A percentile compares a stretch with the other conserved stretches of the same genome.
phyloP scores from a whole-genome alignment of 1,140 invertebrate species.

The Drosophila seguyi region DNA sequence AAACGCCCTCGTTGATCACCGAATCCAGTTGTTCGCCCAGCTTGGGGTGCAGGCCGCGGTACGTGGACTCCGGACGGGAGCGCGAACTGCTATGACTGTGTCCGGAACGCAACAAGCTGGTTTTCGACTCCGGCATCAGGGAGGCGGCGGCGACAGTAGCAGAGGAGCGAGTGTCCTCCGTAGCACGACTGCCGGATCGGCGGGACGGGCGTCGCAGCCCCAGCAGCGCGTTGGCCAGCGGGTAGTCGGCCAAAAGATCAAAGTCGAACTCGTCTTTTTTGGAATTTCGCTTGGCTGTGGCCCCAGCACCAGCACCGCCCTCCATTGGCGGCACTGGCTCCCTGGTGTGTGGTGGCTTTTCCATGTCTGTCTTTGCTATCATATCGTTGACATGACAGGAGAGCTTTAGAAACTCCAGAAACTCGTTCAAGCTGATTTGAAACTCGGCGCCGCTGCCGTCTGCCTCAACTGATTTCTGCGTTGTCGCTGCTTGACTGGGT shows the following conservation, averaged over 20 bases:
- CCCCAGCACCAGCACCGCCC: slow-evolving; percentile 1
- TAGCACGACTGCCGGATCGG: slow-evolving; percentile 15
- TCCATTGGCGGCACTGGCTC: slow-evolving; percentile 68
- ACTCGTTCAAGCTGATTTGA: slow-evolving; percentile 82
- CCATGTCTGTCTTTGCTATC: slow-evolving; percentile 69
- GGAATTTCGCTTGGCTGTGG: slow-evolving; percentile 46
- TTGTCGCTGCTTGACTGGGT: slow-evolving; percentile 1
- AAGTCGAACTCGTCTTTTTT: slow-evolving; percentile 72
- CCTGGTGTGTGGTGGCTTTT: slow-evolving; percentile 53
- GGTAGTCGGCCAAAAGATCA: slow-evolving; percentile 67
- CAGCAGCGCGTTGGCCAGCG: slow-evolving; percentile 67
- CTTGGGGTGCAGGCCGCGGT: slow-evolving; percentile 71
- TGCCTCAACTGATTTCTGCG: slow-evolving; percentile 15
- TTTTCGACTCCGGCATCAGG: slow-evolving; percentile 31
- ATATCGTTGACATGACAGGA: slow-evolving; percentile 84
- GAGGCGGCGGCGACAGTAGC: background rate
- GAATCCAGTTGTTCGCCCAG: slow-evolving; percentile 84
- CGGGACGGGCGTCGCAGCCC: slow-evolving; percentile 38
- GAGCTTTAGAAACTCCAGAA: slow-evolving; percentile 84
- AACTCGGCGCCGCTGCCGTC: slow-evolving; percentile 50
- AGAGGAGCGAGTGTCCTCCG: slow-evolving; percentile 30
- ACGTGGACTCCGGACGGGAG: slow-evolving; percentile 35
- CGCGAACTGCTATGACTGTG: slow-evolving; percentile 37
- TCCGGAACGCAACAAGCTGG: slow-evolving; percentile 23
- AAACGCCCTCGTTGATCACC: slow-evolving; percentile 91